Base-by-base conservation (phyloP, 2,113 vertebrate genomes). In the Alethe castanea region DNA sequence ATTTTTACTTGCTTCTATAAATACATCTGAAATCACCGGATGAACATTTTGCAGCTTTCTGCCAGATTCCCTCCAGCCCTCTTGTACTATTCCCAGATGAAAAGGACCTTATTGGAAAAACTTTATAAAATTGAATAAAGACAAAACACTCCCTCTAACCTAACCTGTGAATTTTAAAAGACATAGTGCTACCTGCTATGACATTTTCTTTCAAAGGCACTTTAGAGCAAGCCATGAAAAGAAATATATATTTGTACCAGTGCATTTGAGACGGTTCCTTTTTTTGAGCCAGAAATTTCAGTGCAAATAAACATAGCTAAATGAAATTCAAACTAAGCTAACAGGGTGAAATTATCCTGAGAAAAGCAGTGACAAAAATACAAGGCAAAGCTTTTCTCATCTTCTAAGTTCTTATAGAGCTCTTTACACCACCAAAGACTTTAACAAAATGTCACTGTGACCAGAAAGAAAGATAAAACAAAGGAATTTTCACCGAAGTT, bases 1-100 rank as follows among this genome's bases (percentile, higher is more conserved):
- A 88, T 74, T 89, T 90, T 84, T 60, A 65, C 52, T 92, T 90
- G 28, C 91, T 84, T 87, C 83, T 71, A 91, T 56, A 92, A 95
- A 72, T 60, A 84, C 19, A 74, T 40, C 25, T 66, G 19, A 88
- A 88, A 82, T 25, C n/a, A 23, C 23, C 69, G 80, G 15, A 81
- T 78, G 48, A 84, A 81, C 4, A 35, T 18, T 81, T 70, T 79
- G 38, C 47, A 79, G 69, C 25, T 84, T 88, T 96, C 81, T 85
- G 47, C 23, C 10, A 19, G 44, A 56, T 36, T 78, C 24, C 14
- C 19, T 83, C 56, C 52, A 94, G 33, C 22, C 54, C 11, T 66
- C 80, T 86, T 74, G 24, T 26, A 52, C 17, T 84, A 36, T 17
- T 80, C 26, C 4, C 16, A 67, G 15, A 66, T 29, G 18, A 84